These are phyloP conservation scores for Thecophora atra DNA, from an alignment of 2,888 invertebrate genomes.

Conservation along the genomic window DNA sequence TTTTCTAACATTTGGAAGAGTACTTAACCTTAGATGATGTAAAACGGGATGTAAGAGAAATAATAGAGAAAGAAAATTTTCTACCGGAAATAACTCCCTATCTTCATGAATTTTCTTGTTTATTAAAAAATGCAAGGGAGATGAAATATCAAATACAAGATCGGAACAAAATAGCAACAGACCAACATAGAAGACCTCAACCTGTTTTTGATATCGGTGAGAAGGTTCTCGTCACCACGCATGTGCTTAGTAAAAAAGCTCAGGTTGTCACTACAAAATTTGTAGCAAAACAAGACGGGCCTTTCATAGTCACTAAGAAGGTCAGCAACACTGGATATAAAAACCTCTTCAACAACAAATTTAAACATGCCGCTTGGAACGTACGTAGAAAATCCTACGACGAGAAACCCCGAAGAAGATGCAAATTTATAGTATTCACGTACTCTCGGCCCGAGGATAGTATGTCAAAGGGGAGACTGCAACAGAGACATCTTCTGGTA, in stretches of 20 bases:
- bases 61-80: not conserved
- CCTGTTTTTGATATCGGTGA: not conserved
- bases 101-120: not conserved
- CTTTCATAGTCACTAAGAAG: constrained; percentile 6
- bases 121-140: constrained; percentile 1
- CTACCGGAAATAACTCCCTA: not conserved
- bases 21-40: not conserved
- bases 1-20: not conserved
- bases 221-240: not conserved
- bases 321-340: not conserved
- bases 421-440: not conserved
- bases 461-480: constrained; percentile 12
- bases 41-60: not conserved
- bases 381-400: not conserved
- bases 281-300: constrained; percentile 11
- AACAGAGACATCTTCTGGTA: not conserved
- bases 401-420: not conserved
- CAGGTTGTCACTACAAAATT: constrained; percentile 10
- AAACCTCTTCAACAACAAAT: not conserved
- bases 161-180: not conserved
- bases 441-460: not conserved
- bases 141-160: not conserved
- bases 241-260: constrained; percentile 5
- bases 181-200: not conserved
- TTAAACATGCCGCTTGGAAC: too few species aligned